Evolutionary conservation across 2,113 vertebrate species (phyloP).

Genomic region (Parus major): DNA sequence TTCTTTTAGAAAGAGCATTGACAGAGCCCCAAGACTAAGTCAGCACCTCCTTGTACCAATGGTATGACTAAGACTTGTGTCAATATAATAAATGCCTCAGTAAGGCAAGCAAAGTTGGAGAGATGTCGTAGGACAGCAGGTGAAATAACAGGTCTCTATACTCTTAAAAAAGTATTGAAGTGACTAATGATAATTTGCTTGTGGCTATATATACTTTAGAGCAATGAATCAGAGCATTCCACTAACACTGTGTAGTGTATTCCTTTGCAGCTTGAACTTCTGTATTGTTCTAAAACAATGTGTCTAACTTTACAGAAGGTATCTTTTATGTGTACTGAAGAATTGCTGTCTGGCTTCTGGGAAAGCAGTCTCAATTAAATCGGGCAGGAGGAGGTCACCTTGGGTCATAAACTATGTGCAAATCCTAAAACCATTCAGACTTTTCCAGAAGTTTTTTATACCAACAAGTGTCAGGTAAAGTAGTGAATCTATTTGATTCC

Average conservation of each 20-base stretch:
- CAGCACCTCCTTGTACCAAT: neutral
- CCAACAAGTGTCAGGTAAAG: neutral
- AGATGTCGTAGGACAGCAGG: neutral
- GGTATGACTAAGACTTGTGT: neutral
- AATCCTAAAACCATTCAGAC: constrained; percentile 31
- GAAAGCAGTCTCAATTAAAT: constrained; percentile 35
- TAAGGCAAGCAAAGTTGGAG: neutral
- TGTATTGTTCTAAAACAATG: constrained; percentile 8
- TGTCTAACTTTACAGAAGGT: constrained; percentile 39
- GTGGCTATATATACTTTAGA: constrained; percentile 24
- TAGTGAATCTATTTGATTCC: neutral
- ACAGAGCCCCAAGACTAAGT: neutral
- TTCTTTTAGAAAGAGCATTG: neutral
- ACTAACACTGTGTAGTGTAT: neutral
- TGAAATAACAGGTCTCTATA: neutral
- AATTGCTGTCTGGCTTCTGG: constrained; percentile 15
- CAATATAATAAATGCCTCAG: neutral
- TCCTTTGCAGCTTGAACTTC: constrained; percentile 48
- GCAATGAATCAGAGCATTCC: constrained; percentile 27
- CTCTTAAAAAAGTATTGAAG: neutral
- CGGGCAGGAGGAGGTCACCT: constrained; percentile 30
- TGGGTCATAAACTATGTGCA: constrained; percentile 19
- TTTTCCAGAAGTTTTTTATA: neutral
- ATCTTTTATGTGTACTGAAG: constrained; percentile 1
- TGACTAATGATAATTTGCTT: neutral